Conservation (phyloP, 2,113 vertebrate genomes). For the Candoia aspera region DNA sequence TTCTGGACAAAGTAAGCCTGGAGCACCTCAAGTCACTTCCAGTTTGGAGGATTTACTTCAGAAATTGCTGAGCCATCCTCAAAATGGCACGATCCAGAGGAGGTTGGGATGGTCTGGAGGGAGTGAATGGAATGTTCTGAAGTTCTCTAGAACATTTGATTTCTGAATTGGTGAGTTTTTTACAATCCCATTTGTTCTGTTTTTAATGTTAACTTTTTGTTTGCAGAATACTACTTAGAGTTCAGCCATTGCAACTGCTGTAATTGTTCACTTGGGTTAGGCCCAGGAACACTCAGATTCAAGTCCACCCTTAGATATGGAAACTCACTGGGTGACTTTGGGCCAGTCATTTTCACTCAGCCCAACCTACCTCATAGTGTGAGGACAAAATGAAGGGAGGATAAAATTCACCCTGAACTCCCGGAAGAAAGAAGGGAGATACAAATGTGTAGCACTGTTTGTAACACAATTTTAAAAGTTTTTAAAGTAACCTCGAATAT, state of each 20-base stretch:
- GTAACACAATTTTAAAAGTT: no score
- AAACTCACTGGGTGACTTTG: background rate
- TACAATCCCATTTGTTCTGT: background rate
- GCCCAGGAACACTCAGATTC: background rate
- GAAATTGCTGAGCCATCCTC: background rate
- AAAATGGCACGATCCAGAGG: background rate
- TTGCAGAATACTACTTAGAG: background rate
- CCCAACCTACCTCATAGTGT: background rate
- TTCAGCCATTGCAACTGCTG: background rate
- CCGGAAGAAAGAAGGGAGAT: no score
- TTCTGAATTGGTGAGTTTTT: background rate
- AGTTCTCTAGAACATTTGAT: background rate
- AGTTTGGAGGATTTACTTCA: background rate
- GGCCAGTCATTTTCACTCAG: background rate
- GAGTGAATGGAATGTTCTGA: background rate
- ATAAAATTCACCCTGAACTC: no score
- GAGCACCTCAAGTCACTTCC: background rate
- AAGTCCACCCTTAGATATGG: background rate
- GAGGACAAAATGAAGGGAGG: no score
- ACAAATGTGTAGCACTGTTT: no score
- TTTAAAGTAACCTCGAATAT: no score
- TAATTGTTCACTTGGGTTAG: background rate
- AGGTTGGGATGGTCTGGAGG: background rate
- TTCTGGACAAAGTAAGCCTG: background rate
- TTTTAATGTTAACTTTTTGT: background rate